These are phyloP conservation scores for Hormaphis cornu DNA, from an alignment of 1,140 invertebrate genomes.

Conservation along the genomic window DNA sequence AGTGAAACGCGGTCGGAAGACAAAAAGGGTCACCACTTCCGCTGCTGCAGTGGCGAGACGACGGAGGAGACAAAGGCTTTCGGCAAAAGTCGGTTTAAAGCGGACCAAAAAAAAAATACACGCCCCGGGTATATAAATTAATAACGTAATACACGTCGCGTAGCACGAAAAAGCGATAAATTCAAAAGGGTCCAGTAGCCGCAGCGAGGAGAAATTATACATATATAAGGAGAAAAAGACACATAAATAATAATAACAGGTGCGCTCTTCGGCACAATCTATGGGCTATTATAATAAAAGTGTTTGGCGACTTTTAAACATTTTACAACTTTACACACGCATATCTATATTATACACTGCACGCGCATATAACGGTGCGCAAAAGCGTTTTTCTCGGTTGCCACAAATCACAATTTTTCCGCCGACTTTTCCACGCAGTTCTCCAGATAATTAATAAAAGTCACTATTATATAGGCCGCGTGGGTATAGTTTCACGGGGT, in stretches of 20 bases:
- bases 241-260: constrained; percentile 30
- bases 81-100: constrained; percentile 20
- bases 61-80: constrained; percentile 23
- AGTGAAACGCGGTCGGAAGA: constrained; percentile 10
- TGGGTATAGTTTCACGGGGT: too few species aligned
- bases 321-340: background rate
- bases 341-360: background rate
- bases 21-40: constrained; percentile 13
- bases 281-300: constrained; percentile 4
- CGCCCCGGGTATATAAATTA: background rate
- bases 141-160: background rate
- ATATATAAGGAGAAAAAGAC: constrained; percentile 8
- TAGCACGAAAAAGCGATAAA: constrained; percentile 8
- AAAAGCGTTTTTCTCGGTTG: constrained; percentile 12
- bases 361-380: background rate
- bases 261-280: background rate
- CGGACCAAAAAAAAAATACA: background rate
- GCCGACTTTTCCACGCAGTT: too few species aligned
- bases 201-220: background rate
- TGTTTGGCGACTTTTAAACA: background rate
- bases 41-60: background rate
- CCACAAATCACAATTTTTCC: too few species aligned
- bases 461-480: too few species aligned
- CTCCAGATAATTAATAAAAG: too few species aligned
- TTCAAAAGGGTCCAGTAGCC: constrained; percentile 7